Percentiles rank a stretch among this genome's conserved stretches.
These are phyloP conservation scores for Vireo griseus DNA, from an alignment of 2,797 vertebrate species.

Conservation along the genomic window DNA sequence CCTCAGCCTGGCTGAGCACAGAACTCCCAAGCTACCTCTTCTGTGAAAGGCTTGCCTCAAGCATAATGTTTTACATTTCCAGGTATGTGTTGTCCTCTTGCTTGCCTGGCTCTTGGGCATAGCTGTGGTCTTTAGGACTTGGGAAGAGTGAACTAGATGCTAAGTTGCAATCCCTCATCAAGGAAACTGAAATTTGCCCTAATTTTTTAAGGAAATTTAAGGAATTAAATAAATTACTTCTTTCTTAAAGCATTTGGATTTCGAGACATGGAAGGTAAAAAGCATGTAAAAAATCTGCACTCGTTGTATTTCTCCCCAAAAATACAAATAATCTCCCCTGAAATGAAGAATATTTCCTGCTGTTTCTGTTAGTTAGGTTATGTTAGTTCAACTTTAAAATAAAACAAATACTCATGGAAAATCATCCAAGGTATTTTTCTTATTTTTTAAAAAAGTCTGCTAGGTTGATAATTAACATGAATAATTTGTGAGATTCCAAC, in stretches of 20 bases:
- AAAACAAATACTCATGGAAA: background rate
- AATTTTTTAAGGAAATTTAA: background rate
- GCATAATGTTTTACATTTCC: background rate
- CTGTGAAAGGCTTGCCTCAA: background rate
- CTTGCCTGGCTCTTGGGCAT: background rate
- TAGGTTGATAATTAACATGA: slow-evolving; percentile 39
- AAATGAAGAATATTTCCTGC: background rate
- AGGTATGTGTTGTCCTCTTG: background rate
- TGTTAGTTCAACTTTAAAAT: background rate
- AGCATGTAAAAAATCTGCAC: background rate
- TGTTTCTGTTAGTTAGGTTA: background rate
- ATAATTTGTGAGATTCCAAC: slow-evolving; percentile 20
- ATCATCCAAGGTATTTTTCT: background rate
- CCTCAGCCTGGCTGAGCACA: background rate
- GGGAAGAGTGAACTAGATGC: background rate
- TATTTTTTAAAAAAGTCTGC: background rate
- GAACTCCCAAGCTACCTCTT: background rate
- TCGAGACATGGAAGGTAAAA: background rate
- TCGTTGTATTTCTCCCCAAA: background rate
- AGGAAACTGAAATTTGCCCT: background rate
- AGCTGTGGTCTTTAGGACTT: background rate
- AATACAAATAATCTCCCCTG: background rate
- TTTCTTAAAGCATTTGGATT: background rate
- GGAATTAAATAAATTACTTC: background rate
- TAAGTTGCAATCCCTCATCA: background rate